These are phyloP conservation scores for Sanderia malayensis DNA, from an alignment of 30 jellyfish, hydroid and myxozoan genomes.

Conservation along the genomic window DNA sequence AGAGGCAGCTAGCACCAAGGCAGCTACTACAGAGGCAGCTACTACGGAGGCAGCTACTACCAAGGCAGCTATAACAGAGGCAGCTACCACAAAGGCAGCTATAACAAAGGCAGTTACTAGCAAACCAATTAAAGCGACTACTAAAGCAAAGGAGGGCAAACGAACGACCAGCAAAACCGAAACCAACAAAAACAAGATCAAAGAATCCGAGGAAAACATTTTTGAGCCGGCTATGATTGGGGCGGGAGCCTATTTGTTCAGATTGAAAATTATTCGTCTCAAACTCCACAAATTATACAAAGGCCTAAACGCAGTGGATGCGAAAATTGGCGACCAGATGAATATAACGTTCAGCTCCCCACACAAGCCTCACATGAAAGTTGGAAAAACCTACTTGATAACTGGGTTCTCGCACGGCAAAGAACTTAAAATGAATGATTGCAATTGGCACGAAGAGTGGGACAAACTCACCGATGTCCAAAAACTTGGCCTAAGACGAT, in stretches of 20 bases:
- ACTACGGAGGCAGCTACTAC: background rate
- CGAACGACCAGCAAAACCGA: background rate
- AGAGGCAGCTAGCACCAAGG: background rate
- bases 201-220: background rate
- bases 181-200: conserved; percentile 7
- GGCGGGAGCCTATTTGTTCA: conserved; percentile 26
- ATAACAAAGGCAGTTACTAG: background rate
- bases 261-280: conserved; percentile 28
- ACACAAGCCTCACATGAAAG: conserved; percentile 15
- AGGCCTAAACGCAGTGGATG: conserved; percentile 23
- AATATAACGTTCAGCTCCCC: conserved; percentile 28
- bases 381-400: conserved; percentile 42
- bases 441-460: conserved; percentile 57
- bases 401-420: conserved; percentile 49
- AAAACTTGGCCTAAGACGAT: conserved; percentile 44
- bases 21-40: background rate
- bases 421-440: conserved; percentile 17
- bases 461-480: conserved; percentile 21
- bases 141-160: background rate
- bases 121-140: background rate
- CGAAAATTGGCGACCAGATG: conserved; percentile 24
- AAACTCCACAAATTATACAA: conserved; percentile 45
- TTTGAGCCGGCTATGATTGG: conserved; percentile 14
- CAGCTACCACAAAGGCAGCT: background rate
- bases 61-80: background rate